These are phyloP conservation scores for Micrasema minimum DNA, from an alignment of 1,140 invertebrate species.

Conservation along the genomic window DNA sequence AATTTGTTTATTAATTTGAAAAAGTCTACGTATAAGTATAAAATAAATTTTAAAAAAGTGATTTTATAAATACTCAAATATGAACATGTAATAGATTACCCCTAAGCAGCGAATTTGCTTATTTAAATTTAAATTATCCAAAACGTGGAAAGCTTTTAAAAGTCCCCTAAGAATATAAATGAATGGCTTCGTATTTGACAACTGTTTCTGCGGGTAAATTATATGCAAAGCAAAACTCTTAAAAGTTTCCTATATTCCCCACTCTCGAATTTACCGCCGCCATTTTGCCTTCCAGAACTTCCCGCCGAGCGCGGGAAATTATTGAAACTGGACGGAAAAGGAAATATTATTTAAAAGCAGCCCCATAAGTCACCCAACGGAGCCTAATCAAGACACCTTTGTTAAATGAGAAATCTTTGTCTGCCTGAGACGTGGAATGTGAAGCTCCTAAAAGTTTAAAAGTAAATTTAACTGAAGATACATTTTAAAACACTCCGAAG, in stretches of 20 bases:
- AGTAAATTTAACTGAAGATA: no score
- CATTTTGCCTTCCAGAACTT: slow-evolving; percentile 22
- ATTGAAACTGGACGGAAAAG: neutral
- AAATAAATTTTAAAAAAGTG: no score
- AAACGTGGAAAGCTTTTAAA: slow-evolving; percentile 44
- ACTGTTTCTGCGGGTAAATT: slow-evolving; percentile 41
- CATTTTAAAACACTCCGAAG: no score
- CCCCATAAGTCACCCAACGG: neutral
- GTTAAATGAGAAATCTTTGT: slow-evolving; percentile 1
- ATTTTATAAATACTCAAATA: no score
- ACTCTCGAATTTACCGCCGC: slow-evolving; percentile 20
- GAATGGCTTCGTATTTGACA: slow-evolving; percentile 38
- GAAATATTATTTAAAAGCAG: slow-evolving; percentile 31
- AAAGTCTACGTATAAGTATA: no score
- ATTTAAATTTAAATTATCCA: slow-evolving; percentile 44
- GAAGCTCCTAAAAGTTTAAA: no score
- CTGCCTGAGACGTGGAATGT: neutral
- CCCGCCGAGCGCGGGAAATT: slow-evolving; percentile 19
- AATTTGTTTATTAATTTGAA: no score
- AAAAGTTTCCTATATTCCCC: slow-evolving; percentile 19
- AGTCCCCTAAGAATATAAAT: slow-evolving; percentile 44
- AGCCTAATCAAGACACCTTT: neutral
- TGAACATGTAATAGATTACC: no score
- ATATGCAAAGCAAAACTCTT: slow-evolving; percentile 43
- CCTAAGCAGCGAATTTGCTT: no score